phyloP scores from a whole-genome alignment of 2,113 vertebrate genomes.

The Hepsetus odoe region DNA sequence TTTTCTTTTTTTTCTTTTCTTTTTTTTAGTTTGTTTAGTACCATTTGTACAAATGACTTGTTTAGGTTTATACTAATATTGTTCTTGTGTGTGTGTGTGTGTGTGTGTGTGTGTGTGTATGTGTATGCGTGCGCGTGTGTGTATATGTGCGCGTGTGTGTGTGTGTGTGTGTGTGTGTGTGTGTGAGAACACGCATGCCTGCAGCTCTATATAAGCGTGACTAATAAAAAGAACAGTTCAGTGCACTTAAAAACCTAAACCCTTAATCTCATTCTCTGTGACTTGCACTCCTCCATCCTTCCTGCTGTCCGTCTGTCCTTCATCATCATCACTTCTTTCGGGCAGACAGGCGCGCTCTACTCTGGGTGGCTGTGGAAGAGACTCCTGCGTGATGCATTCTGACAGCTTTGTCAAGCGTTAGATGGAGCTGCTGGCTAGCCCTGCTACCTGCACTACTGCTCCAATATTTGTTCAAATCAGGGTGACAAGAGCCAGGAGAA shows the following conservation, averaged over 20 bases:
- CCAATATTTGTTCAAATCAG: conserved; percentile 35
- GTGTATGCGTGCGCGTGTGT: not conserved
- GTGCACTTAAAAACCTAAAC: conserved; percentile 30
- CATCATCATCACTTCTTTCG: conserved; percentile 46
- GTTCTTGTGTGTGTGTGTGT: too few species aligned
- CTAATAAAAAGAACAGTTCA: conserved; percentile 50
- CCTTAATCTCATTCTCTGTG: conserved; percentile 4
- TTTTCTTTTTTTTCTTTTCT: too few species aligned
- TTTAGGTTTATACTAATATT: too few species aligned
- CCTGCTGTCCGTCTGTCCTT: conserved; percentile 55
- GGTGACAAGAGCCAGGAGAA: conserved; percentile 32
- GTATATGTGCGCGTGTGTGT: not conserved
- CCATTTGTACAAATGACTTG: too few species aligned
- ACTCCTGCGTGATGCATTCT: conserved; percentile 65
- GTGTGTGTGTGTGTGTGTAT: too few species aligned
- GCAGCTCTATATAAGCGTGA: conserved; percentile 36
- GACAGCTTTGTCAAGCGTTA: conserved; percentile 75
- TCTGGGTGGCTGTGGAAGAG: conserved; percentile 8
- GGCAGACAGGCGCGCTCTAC: conserved; percentile 58
- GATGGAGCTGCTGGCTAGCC: conserved; percentile 68
- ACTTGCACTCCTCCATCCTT: conserved; percentile 24
- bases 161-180: conserved; percentile 23
- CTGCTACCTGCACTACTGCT: conserved; percentile 46
- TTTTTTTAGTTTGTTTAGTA: too few species aligned
- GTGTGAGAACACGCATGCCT: not conserved